phyloP scores from a whole-genome alignment of 2,888 invertebrate species.

The Agriopis marginaria region DNA sequence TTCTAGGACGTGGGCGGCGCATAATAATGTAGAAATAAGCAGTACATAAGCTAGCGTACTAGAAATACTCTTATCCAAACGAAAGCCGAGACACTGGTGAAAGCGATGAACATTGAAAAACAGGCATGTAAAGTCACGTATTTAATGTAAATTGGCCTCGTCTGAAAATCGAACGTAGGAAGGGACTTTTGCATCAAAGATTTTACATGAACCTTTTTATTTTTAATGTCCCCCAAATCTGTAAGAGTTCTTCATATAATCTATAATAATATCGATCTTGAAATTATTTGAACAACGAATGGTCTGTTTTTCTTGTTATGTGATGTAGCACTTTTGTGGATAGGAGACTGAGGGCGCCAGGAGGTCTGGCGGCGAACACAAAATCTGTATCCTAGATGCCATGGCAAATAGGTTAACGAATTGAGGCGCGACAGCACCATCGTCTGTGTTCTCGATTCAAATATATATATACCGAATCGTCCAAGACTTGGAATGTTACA shows the following conservation, averaged over 20 bases:
- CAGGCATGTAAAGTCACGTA: background rate
- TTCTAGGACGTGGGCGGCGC: constrained; percentile 39
- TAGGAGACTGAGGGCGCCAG: constrained; percentile 67
- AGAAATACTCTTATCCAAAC: background rate
- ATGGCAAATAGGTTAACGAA: constrained; percentile 62
- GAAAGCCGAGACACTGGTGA: background rate
- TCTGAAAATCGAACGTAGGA: constrained; percentile 16
- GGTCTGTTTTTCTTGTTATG: constrained; percentile 16
- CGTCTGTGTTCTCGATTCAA: background rate
- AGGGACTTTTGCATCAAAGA: background rate
- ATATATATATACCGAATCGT: background rate
- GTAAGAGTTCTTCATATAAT: background rate
- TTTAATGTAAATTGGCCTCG: constrained; percentile 17
- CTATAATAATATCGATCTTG: background rate
- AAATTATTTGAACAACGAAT: background rate
- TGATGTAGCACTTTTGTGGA: constrained; percentile 47
- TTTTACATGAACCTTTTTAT: background rate
- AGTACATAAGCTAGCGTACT: constrained; percentile 19
- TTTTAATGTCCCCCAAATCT: background rate
- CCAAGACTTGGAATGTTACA: background rate
- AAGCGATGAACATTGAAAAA: background rate
- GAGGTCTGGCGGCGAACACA: constrained; percentile 74
- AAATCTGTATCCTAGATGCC: constrained; percentile 55
- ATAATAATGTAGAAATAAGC: constrained; percentile 19
- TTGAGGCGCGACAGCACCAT: constrained; percentile 24